These are phyloP conservation scores for Candidula unifasciata DNA, from an alignment of 2,888 invertebrate genomes.

Conservation along the genomic window DNA sequence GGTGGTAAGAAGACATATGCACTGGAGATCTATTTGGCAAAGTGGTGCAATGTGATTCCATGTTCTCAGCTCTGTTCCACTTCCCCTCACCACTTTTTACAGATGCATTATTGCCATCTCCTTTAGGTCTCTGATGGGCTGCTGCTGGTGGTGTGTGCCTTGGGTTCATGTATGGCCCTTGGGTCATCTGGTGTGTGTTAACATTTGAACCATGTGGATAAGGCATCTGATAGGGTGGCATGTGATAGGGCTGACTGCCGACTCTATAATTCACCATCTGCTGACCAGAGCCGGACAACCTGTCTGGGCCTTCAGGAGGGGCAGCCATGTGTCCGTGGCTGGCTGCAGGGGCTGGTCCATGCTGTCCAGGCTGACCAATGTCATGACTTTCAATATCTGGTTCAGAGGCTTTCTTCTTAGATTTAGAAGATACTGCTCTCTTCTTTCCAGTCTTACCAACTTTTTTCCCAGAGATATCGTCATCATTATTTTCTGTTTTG, in stretches of 20 bases:
- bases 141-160: conserved; percentile 6
- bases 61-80: not conserved
- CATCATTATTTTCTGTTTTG: conserved; percentile 3
- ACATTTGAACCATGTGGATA: conserved; percentile 19
- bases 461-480: not conserved
- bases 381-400: not conserved
- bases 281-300: not conserved
- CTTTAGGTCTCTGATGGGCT: conserved; percentile 9
- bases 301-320: conserved; percentile 2
- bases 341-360: not conserved
- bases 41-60: not conserved
- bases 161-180: conserved; percentile 9
- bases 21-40: conserved; percentile 13
- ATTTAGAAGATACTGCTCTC: not conserved
- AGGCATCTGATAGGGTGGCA: conserved; percentile 38
- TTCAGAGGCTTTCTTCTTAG: conserved; percentile 23
- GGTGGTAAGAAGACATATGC: conserved; percentile 20
- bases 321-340: not conserved
- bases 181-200: conserved; percentile 1
- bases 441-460: conserved; percentile 18
- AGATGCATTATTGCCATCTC: not conserved
- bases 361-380: not conserved
- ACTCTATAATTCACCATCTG: not conserved
- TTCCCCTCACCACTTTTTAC: not conserved
- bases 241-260: conserved; percentile 14